These are phyloP conservation scores for Brachionus plicatilis DNA, from an alignment of 1,140 invertebrate genomes.

Conservation along the genomic window DNA sequence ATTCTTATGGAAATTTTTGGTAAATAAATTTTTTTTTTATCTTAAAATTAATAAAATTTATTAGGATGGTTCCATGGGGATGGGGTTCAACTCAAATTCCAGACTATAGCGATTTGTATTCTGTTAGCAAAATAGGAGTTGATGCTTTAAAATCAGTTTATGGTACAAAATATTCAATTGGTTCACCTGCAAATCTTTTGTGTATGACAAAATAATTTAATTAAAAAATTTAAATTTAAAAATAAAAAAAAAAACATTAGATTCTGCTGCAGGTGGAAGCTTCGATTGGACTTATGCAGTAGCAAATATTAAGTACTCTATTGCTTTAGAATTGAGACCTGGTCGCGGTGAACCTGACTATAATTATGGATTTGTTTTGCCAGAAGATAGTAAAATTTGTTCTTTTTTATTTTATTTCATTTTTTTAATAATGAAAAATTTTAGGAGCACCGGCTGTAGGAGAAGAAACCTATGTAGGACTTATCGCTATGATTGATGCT, in stretches of 20 bases:
- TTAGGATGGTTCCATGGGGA: conserved; percentile 33
- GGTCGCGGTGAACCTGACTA: not conserved
- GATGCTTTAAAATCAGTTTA: conserved; percentile 9
- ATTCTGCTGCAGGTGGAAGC: conserved; percentile 41
- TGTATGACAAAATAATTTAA: not conserved
- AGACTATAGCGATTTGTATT: conserved; percentile 9
- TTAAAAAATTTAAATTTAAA: not conserved
- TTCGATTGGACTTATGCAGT: conserved; percentile 44
- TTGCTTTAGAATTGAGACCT: conserved; percentile 43
- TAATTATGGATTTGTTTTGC: conserved; percentile 20
- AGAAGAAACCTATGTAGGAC: conserved; percentile 25
- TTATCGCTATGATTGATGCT: not conserved
- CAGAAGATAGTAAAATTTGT: not conserved
- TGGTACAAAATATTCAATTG: conserved; percentile 24
- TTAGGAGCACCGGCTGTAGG: conserved; percentile 5
- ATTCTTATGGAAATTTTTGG: conserved; percentile 31
- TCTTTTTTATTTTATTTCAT: not conserved
- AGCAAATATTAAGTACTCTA: conserved; percentile 43
- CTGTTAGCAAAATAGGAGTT: not conserved
- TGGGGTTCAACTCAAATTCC: not conserved
- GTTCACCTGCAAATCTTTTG: conserved; percentile 20
- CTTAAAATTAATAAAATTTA: not conserved
- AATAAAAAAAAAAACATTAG: not conserved
- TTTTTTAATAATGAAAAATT: not conserved
- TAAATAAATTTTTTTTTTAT: not conserved